Base-by-base conservation (phyloP, 1,140 invertebrate genomes). In the Papilio polyxenes region DNA sequence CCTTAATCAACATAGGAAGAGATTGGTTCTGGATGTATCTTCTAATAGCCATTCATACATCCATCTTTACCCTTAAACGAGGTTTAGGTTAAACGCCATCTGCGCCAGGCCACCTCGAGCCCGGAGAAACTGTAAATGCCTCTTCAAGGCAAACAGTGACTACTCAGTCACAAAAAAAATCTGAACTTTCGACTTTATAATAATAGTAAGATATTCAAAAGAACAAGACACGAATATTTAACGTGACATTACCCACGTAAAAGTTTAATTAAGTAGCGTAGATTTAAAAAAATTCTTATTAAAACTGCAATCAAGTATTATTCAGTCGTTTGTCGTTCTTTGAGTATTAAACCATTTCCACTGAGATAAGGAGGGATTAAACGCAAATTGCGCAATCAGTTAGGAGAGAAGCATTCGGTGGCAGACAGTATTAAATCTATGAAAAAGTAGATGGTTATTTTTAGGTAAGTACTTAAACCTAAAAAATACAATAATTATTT, bases 311-410 rank as follows among this genome's bases (percentile, higher is more conserved):
- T 23, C 20, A 37, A 37, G n/a, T 72, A 72, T 65, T 31, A 65
- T 37, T 37, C 31, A 72, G 65, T 72, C 65, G 11, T 72, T 72
- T 72, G 23, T 72, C 65, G 37, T 72, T 37, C 62, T 65, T 72
- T 72, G 31, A 72, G 65, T 31, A 72, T 72, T 72, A 72, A 72
- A 72, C 23, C 65, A 72, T 72, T 72, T 72, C 20, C 65, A 72
- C 31, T 37, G 65, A 37, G 65, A 72, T 72, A 72, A 72, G 65
- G 65, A 13, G 23, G 65, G 65, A 72, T 72, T 72, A 72, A 37
- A 72, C 65, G 65, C 65, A 72, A 72, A 72, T 37, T 72, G 65
- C 65, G 65, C 65, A 72, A 72, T 72, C 65, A 72, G 65, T 72
- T 40, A 72, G 31, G 65, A 72, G 31, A 15, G 15, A 69, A 69